phyloP scores from a whole-genome alignment of 2,888 invertebrate genomes.

The Argyra leucocephala region DNA sequence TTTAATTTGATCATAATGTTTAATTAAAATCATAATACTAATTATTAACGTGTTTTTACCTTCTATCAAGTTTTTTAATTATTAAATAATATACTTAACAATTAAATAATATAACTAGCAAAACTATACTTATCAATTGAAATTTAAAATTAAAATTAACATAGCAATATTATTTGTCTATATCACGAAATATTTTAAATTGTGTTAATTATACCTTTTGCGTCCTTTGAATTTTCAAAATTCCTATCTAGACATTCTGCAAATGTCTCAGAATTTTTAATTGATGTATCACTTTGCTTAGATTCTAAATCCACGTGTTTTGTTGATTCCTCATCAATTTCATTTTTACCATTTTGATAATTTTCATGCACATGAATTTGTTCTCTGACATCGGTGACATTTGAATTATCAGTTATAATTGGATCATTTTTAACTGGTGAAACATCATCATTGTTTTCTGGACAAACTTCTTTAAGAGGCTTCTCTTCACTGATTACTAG shows the following conservation, averaged over 20 bases:
- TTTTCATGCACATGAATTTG: constrained; percentile 20
- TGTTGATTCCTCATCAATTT: constrained; percentile 24
- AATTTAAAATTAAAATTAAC: too few species aligned
- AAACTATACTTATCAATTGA: too few species aligned
- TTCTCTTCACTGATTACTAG: constrained; percentile 28
- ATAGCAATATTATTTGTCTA: too few species aligned
- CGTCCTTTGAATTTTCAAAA: neutral
- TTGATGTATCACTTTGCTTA: constrained; percentile 12
- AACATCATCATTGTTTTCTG: constrained; percentile 31
- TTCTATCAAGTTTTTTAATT: neutral
- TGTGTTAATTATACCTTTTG: neutral
- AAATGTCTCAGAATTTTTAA: constrained; percentile 8
- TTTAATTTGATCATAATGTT: neutral
- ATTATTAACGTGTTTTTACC: too few species aligned
- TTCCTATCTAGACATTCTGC: constrained; percentile 14
- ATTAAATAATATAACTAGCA: too few species aligned
- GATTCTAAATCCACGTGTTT: constrained; percentile 9
- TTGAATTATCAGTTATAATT: too few species aligned
- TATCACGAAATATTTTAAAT: too few species aligned
- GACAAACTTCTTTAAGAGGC: constrained; percentile 28
- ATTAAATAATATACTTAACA: neutral
- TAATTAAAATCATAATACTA: too few species aligned
- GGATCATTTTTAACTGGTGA: constrained; percentile 24
- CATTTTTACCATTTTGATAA: constrained; percentile 16
- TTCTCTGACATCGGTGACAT: constrained; percentile 18